These are phyloP conservation scores for Trachops cirrhosus DNA, from an alignment of 2,797 vertebrate species.

Conservation along the genomic window DNA sequence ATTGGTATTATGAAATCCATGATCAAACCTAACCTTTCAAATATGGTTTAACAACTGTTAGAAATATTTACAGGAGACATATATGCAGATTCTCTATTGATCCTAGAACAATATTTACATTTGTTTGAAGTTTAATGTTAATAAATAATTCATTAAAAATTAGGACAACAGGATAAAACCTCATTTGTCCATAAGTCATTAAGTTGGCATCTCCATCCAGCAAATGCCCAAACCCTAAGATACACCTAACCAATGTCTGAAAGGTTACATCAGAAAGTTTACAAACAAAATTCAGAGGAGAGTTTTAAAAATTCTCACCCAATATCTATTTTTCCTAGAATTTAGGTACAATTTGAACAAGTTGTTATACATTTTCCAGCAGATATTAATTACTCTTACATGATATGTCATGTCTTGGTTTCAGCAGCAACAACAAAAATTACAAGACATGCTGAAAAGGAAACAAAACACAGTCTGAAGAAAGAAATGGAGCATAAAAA, in stretches of 20 bases:
- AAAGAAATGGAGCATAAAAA: background rate
- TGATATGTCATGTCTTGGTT: background rate
- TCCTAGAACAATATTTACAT: background rate
- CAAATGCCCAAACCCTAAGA: background rate
- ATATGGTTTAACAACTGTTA: background rate
- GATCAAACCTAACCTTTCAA: background rate
- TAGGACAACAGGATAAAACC: background rate
- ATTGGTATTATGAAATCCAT: background rate
- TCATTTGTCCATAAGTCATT: background rate
- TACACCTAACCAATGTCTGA: background rate
- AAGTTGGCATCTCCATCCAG: background rate
- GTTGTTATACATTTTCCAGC: background rate
- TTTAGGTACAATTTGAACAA: constrained; percentile 23
- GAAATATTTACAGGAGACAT: background rate
- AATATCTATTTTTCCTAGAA: background rate
- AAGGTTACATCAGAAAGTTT: background rate
- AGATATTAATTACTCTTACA: constrained; percentile 9
- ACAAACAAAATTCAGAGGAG: background rate
- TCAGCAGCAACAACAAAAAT: background rate
- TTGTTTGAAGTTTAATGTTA: constrained; percentile 21
- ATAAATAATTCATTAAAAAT: constrained; percentile 22
- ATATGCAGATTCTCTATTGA: background rate
- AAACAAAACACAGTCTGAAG: background rate
- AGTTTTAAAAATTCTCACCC: constrained; percentile 19
- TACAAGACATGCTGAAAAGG: background rate